A percentile compares a stretch with the other conserved stretches of the same genome.
Conservation (phyloP, 2,888 invertebrate genomes). For the Anagyrus pseudococci region DNA sequence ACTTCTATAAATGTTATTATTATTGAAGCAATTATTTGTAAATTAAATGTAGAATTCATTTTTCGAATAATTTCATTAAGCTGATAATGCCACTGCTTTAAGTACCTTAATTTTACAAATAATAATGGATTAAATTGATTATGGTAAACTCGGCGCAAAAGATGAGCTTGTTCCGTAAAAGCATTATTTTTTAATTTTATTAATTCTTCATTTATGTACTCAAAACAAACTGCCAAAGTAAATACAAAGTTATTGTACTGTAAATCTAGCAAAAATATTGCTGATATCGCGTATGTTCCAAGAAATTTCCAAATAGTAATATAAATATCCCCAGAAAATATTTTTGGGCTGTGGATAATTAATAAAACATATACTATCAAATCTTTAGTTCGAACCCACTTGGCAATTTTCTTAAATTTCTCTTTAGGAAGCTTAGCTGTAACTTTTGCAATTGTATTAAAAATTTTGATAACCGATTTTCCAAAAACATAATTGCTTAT, state of each 20-base stretch:
- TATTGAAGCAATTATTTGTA: conserved; percentile 45
- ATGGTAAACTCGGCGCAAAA: conserved; percentile 51
- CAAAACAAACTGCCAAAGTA: conserved; percentile 46
- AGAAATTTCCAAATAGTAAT: conserved; percentile 24
- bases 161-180: conserved; percentile 48
- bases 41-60: conserved; percentile 45
- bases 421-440: conserved; percentile 40
- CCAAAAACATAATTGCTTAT: conserved; percentile 38
- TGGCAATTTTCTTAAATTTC: conserved; percentile 39
- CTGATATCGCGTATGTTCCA: conserved; percentile 38
- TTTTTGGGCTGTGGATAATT: conserved; percentile 30
- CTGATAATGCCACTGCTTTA: conserved; percentile 48
- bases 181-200: conserved; percentile 40
- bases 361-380: conserved; percentile 41
- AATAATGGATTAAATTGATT: conserved; percentile 47
- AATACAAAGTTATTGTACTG: conserved; percentile 47
- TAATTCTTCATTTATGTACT: conserved; percentile 44
- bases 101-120: conserved; percentile 43
- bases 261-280: conserved; percentile 42
- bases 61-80: conserved; percentile 44
- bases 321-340: not conserved
- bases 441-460: conserved; percentile 38
- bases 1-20: conserved; percentile 47
- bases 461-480: conserved; percentile 35
- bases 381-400: conserved; percentile 45